Evolutionary conservation across 2,888 invertebrate genomes (phyloP).

Genomic region (Chymomyza amoena): DNA sequence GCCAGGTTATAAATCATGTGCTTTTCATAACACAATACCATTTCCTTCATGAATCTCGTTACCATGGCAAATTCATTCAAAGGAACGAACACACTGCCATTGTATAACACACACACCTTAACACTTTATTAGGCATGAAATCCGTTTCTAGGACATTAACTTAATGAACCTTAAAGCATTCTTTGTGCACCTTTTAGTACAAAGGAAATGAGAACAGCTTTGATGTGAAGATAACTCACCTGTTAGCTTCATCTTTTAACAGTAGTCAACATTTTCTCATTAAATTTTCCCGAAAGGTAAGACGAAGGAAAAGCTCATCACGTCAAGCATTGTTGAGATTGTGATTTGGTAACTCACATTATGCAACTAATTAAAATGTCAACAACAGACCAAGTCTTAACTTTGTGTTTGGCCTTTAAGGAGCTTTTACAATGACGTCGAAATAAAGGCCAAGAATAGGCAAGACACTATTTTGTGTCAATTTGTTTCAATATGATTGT

Average conservation of each 20-base stretch:
- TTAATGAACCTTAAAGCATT: neutral
- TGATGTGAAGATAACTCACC: neutral
- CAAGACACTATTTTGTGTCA: neutral
- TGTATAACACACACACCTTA: neutral
- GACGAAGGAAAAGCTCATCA: constrained; percentile 1
- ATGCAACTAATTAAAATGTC: constrained; percentile 61
- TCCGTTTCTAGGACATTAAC: neutral
- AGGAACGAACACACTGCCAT: neutral
- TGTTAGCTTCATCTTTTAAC: neutral
- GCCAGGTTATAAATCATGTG: neutral
- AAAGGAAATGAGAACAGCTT: neutral
- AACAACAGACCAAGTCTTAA: constrained; percentile 37
- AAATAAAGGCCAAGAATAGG: neutral
- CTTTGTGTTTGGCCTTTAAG: neutral
- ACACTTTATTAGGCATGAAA: neutral
- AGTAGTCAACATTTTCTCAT: neutral
- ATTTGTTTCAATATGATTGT: neutral
- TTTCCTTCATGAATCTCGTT: neutral
- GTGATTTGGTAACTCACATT: constrained; percentile 42
- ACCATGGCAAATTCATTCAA: neutral
- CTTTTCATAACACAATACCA: neutral
- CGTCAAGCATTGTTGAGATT: constrained; percentile 47
- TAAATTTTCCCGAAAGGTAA: too few species aligned
- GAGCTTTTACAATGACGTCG: neutral
- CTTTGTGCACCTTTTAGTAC: neutral